phyloP scores from a whole-genome alignment of 2,797 vertebrate species.

The Picus viridis region DNA sequence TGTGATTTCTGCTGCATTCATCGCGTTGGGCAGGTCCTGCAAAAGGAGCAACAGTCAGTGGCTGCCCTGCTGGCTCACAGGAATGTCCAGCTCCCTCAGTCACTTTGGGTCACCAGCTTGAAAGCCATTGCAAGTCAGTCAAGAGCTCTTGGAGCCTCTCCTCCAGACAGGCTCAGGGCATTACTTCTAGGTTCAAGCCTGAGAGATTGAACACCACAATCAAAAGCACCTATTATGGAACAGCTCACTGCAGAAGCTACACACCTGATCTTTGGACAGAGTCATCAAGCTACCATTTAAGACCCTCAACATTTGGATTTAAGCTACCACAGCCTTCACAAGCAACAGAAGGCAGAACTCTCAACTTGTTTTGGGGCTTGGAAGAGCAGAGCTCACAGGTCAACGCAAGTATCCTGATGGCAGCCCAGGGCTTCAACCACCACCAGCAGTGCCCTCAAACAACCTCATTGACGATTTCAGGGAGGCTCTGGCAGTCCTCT shows the following conservation, averaged over 20 bases:
- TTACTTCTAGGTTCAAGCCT: not conserved
- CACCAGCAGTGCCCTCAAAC: not conserved
- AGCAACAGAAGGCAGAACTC: not conserved
- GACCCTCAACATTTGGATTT: too few species aligned
- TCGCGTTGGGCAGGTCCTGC: slow-evolving; percentile 96
- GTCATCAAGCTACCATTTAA: not conserved
- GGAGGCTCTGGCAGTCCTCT: not conserved
- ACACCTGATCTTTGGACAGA: not conserved
- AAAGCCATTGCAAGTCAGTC: not conserved
- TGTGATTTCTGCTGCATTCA: slow-evolving; percentile 96
- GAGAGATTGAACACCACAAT: rapidly evolving
- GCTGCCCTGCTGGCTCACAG: not conserved
- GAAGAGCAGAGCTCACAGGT: not conserved
- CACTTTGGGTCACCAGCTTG: rapidly evolving
- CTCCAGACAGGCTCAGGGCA: not conserved
- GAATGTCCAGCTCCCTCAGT: not conserved
- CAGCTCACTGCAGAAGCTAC: not conserved
- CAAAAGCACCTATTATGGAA: rapidly evolving
- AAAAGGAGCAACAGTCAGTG: slow-evolving; percentile 19
- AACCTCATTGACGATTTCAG: not conserved
- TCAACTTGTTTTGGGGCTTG: not conserved
- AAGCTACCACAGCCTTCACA: too few species aligned
- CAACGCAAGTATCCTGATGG: not conserved
- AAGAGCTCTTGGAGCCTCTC: not conserved
- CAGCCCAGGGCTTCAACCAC: not conserved